Base-by-base conservation (phyloP, 2,113 vertebrate species). In the Centropristis striata region DNA sequence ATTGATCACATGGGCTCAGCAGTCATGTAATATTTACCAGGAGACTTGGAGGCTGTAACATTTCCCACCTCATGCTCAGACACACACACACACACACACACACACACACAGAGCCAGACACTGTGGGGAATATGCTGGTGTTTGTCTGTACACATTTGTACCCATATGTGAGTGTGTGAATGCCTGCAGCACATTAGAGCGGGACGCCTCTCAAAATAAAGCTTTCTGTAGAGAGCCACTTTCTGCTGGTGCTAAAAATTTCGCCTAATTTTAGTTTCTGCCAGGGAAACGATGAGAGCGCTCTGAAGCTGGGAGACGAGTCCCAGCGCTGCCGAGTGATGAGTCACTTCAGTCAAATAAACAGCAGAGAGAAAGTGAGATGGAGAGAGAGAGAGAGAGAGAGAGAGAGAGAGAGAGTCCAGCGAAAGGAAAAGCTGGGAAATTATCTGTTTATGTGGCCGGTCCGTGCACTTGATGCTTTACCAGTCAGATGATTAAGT, bases 271-370 rank as follows among this genome's bases (percentile, higher is more conserved):
- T 78, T 74, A 71, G 69, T 83, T 86, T 71, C 54, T 72, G 47
- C 44, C 53, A 7, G 23, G 4, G 46, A 79, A 69, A 51, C 2
- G 47, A 69, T 57, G 69, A 72, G 64, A 73, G 68, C 53, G 13
- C 7, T 8, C 41, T 66, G 65, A 70, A 32, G 71, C 53, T 9
- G 37, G 41, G 61, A 74, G 54, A 70, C 13, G 11, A 60, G 59
- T 55, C 69, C 65, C 83, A 37, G 51, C 3, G 41, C 66, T 6
- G 23, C 39, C 18, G 66, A 83, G 64, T 21, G 69, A 78, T 86
- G 80, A 86, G 36, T 86, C 76, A 80, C 79, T 76, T 60, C 53
- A 83, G 53, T 85, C 61, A 66, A 58, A 75, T 61, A 83, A 78
- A 83, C 63, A 86, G 13, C 76, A 51, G 28, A 60, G 41, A 67